Conservation (phyloP, 2,113 vertebrate species). For the Ailurus styani region DNA sequence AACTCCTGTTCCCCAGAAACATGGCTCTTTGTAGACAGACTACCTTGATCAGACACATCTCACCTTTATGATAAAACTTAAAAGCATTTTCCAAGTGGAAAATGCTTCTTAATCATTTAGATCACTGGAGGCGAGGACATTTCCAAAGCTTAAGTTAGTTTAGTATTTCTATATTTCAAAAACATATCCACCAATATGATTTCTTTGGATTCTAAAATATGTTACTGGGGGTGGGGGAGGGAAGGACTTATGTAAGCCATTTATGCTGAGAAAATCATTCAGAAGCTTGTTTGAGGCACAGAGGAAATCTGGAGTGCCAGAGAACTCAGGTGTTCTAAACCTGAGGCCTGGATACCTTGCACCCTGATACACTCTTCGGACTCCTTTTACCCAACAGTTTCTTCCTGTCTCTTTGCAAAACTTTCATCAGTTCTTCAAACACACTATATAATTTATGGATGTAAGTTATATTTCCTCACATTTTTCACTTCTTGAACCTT, state of each 20-base stretch:
- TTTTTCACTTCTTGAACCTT: slow-evolving; percentile 30
- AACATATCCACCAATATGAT: background rate
- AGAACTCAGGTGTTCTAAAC: background rate
- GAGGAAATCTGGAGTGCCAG: background rate
- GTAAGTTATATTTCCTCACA: background rate
- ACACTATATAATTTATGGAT: background rate
- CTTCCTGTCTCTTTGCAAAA: background rate
- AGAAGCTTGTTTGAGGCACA: background rate
- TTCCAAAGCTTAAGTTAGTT: background rate
- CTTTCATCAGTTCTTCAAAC: background rate
- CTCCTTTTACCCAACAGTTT: background rate
- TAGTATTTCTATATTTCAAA: background rate
- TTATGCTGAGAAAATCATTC: background rate
- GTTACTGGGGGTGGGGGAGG: background rate
- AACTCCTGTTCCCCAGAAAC: slow-evolving; percentile 64
- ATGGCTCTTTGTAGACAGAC: slow-evolving; percentile 21
- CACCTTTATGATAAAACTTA: slow-evolving; percentile 60
- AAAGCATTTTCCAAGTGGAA: slow-evolving; percentile 46
- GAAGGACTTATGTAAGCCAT: background rate
- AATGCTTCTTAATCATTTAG: slow-evolving; percentile 50
- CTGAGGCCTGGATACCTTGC: background rate
- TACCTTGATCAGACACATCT: slow-evolving; percentile 63
- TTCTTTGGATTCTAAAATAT: background rate
- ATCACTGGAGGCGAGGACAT: background rate
- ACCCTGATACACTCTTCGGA: background rate